Evolutionary conservation across 2,888 invertebrate species (phyloP).

Genomic region (Pedicia rivosa): DNA sequence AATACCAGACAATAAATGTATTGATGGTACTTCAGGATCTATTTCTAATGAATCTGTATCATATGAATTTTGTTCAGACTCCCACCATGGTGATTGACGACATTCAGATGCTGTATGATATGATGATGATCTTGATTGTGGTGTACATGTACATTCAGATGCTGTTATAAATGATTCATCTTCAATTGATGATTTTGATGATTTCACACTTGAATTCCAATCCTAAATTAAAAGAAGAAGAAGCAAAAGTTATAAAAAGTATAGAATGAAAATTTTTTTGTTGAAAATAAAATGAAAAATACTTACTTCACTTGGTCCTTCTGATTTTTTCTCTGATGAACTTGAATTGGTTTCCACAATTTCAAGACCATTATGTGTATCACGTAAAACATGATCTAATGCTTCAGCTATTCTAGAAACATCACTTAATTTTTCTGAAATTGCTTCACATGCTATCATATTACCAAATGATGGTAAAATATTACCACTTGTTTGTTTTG

Average conservation of each 20-base stretch:
- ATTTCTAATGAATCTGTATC: slow-evolving; percentile 24
- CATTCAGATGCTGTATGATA: slow-evolving; percentile 52
- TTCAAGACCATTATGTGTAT: slow-evolving; percentile 29
- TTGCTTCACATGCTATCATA: slow-evolving; percentile 46
- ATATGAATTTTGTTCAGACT: slow-evolving; percentile 33
- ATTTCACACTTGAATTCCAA: slow-evolving; percentile 27
- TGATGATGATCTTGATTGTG: slow-evolving; percentile 48
- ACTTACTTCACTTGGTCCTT: slow-evolving; percentile 14
- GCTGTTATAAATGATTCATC: slow-evolving; percentile 52
- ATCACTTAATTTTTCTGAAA: slow-evolving; percentile 44
- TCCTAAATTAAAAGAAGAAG: slow-evolving; percentile 19
- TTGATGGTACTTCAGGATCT: slow-evolving; percentile 13
- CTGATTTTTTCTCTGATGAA: slow-evolving; percentile 21
- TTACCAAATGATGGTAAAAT: slow-evolving; percentile 32
- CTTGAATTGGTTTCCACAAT: slow-evolving; percentile 15
- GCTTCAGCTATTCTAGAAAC: slow-evolving; percentile 51
- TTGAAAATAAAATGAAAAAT: no score
- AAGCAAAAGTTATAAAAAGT: not conserved
- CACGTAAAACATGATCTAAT: slow-evolving; percentile 40
- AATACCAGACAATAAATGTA: slow-evolving; percentile 12
- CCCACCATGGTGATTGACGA: slow-evolving; percentile 41
- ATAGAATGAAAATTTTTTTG: not conserved
- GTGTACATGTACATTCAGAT: slow-evolving; percentile 46
- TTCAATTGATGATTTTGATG: slow-evolving; percentile 27
- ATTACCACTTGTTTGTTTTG: no score